A percentile compares a stretch with the other conserved stretches of the same genome.
Conservation (phyloP, 2,888 invertebrate species). For the Apeira syringaria region DNA sequence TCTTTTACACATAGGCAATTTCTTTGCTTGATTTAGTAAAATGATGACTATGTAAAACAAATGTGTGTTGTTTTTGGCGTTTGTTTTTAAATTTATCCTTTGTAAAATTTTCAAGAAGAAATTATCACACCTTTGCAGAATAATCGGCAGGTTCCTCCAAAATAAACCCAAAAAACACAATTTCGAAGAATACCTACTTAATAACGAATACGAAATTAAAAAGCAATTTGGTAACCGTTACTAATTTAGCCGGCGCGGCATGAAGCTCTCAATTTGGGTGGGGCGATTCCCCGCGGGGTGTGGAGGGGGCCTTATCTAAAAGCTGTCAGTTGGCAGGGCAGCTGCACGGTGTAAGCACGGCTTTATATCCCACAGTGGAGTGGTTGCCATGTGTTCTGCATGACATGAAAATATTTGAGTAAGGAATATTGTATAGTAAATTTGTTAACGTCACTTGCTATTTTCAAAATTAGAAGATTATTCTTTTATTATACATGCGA, state of each 20-base stretch:
- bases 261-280: slow-evolving; percentile 74
- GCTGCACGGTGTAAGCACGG: slow-evolving; percentile 50
- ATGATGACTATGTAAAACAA: too few species aligned
- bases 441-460: too few species aligned
- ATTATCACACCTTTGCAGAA: too few species aligned
- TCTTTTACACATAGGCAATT: too few species aligned
- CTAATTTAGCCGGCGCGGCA: slow-evolving; percentile 74
- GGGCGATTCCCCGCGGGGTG: slow-evolving; percentile 50
- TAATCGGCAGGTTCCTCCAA: slow-evolving; percentile 1
- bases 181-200: slow-evolving; percentile 55
- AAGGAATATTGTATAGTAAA: background rate
- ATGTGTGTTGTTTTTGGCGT: too few species aligned
- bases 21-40: too few species aligned
- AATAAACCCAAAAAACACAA: slow-evolving; percentile 36
- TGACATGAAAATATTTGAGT: slow-evolving; percentile 6
- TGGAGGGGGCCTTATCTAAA: slow-evolving; percentile 73
- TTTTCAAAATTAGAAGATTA: too few species aligned
- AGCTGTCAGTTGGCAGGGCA: slow-evolving; percentile 74
- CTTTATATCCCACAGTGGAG: slow-evolving; percentile 48
- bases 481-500: slow-evolving; percentile 10
- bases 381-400: slow-evolving; percentile 8
- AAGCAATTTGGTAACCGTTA: slow-evolving; percentile 81
- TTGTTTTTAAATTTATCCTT: too few species aligned
- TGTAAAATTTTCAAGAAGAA: too few species aligned
- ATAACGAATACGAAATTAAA: slow-evolving; percentile 77